Percentiles rank a stretch among this genome's conserved stretches.
Conservation (phyloP, 2,888 invertebrate species). For the Volucella bombylans region DNA sequence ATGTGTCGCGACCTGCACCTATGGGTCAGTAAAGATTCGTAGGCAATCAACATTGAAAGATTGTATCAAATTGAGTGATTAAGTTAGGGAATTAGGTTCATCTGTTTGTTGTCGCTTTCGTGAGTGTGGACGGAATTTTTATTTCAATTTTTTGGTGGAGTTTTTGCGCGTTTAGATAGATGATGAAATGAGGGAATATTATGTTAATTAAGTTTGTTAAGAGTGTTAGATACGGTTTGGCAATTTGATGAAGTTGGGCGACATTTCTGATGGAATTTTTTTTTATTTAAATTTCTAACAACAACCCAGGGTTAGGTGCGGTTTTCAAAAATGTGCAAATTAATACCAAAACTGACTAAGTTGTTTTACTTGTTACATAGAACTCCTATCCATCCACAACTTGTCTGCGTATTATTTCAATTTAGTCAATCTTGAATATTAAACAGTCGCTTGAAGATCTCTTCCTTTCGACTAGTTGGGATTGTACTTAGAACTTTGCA, state of each 20-base stretch:
- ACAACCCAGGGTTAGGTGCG: too few relatives aligned
- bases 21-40: slow-evolving; percentile 16
- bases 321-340: too few relatives aligned
- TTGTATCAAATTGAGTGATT: slow-evolving; percentile 1
- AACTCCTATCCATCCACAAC: too few relatives aligned
- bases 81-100: slow-evolving; percentile 25
- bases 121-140: neutral
- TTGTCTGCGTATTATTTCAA: too few relatives aligned
- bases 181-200: neutral
- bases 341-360: too few relatives aligned
- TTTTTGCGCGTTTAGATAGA: too few relatives aligned
- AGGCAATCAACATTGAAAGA: neutral
- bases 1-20: slow-evolving; percentile 44
- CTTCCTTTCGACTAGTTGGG: too few relatives aligned
- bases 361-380: too few relatives aligned
- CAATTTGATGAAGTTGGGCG: slow-evolving; percentile 11
- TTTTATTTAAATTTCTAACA: neutral
- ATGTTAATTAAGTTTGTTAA: slow-evolving; percentile 21
- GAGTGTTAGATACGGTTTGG: slow-evolving; percentile 19
- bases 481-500: too few relatives aligned
- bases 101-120: neutral
- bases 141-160: neutral
- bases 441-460: too few relatives aligned
- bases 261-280: neutral
- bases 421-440: too few relatives aligned